These are phyloP conservation scores for Brachionus rotundiformis DNA, from an alignment of 1,140 invertebrate species.

Conservation along the genomic window DNA sequence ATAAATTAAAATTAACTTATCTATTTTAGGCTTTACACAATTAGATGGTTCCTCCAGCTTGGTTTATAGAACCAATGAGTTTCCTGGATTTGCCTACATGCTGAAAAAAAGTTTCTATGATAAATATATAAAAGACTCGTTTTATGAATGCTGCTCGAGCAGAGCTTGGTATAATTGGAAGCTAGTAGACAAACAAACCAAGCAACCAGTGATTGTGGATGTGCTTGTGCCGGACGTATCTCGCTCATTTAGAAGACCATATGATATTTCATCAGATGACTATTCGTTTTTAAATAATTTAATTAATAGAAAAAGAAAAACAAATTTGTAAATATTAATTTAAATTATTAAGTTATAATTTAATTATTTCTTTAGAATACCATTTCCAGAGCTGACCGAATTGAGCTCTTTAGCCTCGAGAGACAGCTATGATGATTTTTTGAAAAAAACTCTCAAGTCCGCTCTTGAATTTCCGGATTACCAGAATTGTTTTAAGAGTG, in stretches of 20 bases:
- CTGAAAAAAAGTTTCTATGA: constrained; percentile 56
- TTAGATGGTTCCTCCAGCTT: constrained; percentile 56
- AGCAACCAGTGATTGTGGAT: constrained; percentile 52
- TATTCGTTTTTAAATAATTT: constrained; percentile 53
- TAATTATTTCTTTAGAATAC: too few relatives aligned
- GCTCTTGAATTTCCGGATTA: not conserved
- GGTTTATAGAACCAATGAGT: constrained; percentile 59
- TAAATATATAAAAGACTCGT: constrained; percentile 53
- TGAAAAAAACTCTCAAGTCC: constrained; percentile 8
- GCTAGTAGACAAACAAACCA: constrained; percentile 41
- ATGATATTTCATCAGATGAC: constrained; percentile 53
- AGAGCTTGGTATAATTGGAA: constrained; percentile 59
- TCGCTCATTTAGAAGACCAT: constrained; percentile 57
- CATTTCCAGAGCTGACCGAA: not conserved
- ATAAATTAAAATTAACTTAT: constrained; percentile 16
- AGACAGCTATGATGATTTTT: constrained; percentile 24
- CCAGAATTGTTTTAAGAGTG: not conserved
- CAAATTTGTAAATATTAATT: constrained; percentile 59
- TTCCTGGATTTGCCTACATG: constrained; percentile 61
- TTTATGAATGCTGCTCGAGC: constrained; percentile 56
- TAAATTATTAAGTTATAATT: constrained; percentile 26
- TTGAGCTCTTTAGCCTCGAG: not conserved
- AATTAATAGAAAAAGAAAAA: constrained; percentile 56
- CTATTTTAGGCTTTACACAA: constrained; percentile 58
- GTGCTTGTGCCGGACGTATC: constrained; percentile 61